Base-by-base conservation (phyloP, 2,113 vertebrate species). In the Halichoerus grypus region DNA sequence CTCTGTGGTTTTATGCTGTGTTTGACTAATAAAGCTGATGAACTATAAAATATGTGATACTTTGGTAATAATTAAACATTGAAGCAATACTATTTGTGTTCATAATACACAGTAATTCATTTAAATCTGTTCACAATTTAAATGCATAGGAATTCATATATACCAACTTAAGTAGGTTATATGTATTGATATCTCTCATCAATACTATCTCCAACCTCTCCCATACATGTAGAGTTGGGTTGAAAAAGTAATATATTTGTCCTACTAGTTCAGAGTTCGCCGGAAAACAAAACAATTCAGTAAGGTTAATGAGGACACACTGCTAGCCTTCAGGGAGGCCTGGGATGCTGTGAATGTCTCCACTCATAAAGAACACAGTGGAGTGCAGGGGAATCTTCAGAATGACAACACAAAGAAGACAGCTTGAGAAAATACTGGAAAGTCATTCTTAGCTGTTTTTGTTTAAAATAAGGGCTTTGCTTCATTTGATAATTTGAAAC, bases 171-270 rank as follows among this genome's bases (percentile, higher is more conserved):
- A 92, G 33, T 85, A 87, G 31, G 53, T 53, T 94, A n/a, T 57
- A 39, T 61, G 63, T 42, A 61, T n/a, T 65, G 46, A 36, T 82
- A 71, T 82, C 18, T 82, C 13, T 57, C 31, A 46, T 53, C 36
- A 95, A 10, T 72, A 36, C 21, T 67, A 46, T 79, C 51, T 86
- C 51, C 31, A 88, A 28, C 4, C 61, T 97, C 51, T 90, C 42
- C 53, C 19, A 7, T 80, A 19, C 13, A 57, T 79, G 14, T 81
- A 72, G 81, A 33, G 69, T 72, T 82, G 57, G 28, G 7, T 65
- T 93, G 63, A 71, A 88, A 65, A 82, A 95, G 59, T 91, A 46
- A 92, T 85, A 51, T 71, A 59, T 96, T 91, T 97, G 49, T 85
- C 26, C 21, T 61, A 42, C 49, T 55, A 83, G 46, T 93, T 79